A percentile compares a stretch with the other conserved stretches of the same genome.
phyloP scores from a whole-genome alignment of 2,888 invertebrate genomes.

The Craniophora ligustri region DNA sequence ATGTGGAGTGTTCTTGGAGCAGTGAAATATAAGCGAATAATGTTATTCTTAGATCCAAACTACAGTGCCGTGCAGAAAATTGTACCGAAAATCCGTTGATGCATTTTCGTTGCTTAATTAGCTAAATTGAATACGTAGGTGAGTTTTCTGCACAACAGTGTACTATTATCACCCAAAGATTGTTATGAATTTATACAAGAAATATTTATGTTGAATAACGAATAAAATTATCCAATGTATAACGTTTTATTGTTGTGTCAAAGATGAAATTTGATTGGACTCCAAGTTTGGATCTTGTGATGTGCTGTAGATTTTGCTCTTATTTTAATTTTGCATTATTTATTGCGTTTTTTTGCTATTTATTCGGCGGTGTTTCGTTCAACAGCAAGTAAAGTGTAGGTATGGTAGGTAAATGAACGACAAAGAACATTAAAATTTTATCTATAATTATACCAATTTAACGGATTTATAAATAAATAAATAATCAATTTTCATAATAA shows the following conservation, averaged over 20 bases:
- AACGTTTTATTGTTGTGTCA: slow-evolving; percentile 58
- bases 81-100: slow-evolving; percentile 30
- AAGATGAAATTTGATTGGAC: slow-evolving; percentile 47
- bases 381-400: not conserved
- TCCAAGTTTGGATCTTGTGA: slow-evolving; percentile 38
- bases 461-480: no score
- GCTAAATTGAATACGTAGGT: slow-evolving; percentile 35
- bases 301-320: slow-evolving; percentile 54
- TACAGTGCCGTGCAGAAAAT: slow-evolving; percentile 63
- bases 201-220: slow-evolving; percentile 88
- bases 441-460: slow-evolving; percentile 7
- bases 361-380: not conserved
- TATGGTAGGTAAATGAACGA: not conserved
- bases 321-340: slow-evolving; percentile 3
- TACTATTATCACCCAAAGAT: slow-evolving; percentile 87
- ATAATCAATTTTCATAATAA: not conserved
- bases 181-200: slow-evolving; percentile 89
- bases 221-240: slow-evolving; percentile 83
- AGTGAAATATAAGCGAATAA: slow-evolving; percentile 67
- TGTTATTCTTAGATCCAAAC: slow-evolving; percentile 80
- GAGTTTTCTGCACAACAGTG: slow-evolving; percentile 62
- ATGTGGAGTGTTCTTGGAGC: slow-evolving; percentile 44
- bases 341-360: not conserved
- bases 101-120: slow-evolving; percentile 37
- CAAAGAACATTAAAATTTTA: not conserved